phyloP scores from a whole-genome alignment of 2,888 invertebrate species.

The Cistogaster globosa region DNA sequence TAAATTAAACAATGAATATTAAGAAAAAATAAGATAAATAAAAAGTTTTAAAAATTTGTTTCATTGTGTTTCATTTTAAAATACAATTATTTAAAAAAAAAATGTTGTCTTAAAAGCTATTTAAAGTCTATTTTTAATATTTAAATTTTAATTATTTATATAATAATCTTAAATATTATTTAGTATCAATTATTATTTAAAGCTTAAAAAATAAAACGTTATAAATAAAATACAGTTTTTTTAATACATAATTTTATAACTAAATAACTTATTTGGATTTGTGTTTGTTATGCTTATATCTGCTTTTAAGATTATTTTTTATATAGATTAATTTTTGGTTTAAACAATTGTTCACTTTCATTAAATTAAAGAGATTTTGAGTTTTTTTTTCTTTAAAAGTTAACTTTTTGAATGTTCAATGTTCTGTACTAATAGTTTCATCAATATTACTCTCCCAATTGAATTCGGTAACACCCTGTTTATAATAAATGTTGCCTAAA shows the following conservation, averaged over 20 bases:
- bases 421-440: constrained; percentile 85
- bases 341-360: constrained; percentile 65
- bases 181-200: constrained; percentile 34
- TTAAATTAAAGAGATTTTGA: constrained; percentile 43
- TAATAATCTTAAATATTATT: constrained; percentile 27
- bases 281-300: constrained; percentile 28
- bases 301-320: constrained; percentile 46
- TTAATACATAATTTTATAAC: constrained; percentile 49
- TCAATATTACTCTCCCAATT: constrained; percentile 94
- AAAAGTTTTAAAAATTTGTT: neutral
- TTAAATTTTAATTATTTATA: constrained; percentile 15
- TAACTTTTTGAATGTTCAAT: constrained; percentile 75
- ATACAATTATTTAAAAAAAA: constrained; percentile 2
- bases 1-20: constrained; percentile 47
- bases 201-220: constrained; percentile 39
- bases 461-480: constrained; percentile 91
- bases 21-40: neutral
- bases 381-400: constrained; percentile 63
- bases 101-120: constrained; percentile 15
- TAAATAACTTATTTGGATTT: constrained; percentile 68
- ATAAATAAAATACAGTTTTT: neutral
- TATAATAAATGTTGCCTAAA: constrained; percentile 90
- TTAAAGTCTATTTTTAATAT: constrained; percentile 24
- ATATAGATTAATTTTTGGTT: constrained; percentile 68
- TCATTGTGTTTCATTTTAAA: neutral